Percentiles rank a stretch among this genome's conserved stretches.
These are phyloP conservation scores for Chelonus formosanus DNA, from an alignment of 2,888 invertebrate genomes.

Conservation along the genomic window DNA sequence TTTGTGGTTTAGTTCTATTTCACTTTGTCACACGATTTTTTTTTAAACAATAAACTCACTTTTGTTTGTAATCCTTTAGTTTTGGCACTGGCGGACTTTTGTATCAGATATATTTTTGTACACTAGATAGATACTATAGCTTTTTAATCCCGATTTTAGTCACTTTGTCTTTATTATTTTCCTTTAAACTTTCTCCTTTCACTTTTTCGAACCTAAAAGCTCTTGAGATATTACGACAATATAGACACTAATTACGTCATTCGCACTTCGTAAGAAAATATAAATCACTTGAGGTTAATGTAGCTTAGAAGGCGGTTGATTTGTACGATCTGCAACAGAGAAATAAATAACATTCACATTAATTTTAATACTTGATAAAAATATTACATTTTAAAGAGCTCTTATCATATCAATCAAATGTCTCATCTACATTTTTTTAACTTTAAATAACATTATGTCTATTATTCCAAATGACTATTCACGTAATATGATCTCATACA, in stretches of 20 bases:
- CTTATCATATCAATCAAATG: not conserved
- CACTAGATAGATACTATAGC: constrained; percentile 57
- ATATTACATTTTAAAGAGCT: not conserved
- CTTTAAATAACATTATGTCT: not conserved
- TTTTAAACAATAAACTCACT: constrained; percentile 39
- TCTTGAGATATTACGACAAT: constrained; percentile 58
- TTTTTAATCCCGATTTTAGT: constrained; percentile 37
- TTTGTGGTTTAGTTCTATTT: constrained; percentile 55
- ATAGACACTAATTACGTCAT: constrained; percentile 63
- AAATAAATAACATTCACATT: constrained; percentile 21
- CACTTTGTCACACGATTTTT: constrained; percentile 35
- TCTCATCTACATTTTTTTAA: not conserved
- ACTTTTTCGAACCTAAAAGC: constrained; percentile 42
- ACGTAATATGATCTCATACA: not conserved
- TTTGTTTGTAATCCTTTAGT: constrained; percentile 48
- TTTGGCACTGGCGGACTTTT: constrained; percentile 65
- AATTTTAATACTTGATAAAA: not conserved
- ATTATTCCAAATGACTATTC: too few relatives aligned
- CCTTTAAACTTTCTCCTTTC: constrained; percentile 22
- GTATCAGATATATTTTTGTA: constrained; percentile 63
- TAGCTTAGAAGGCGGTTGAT: constrained; percentile 66
- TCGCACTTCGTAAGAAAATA: constrained; percentile 64
- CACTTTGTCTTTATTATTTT: constrained; percentile 27
- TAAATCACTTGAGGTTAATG: constrained; percentile 66
- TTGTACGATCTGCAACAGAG: constrained; percentile 65